Base-by-base conservation (phyloP, 2,113 vertebrate species). In the Cinclus cinclus region DNA sequence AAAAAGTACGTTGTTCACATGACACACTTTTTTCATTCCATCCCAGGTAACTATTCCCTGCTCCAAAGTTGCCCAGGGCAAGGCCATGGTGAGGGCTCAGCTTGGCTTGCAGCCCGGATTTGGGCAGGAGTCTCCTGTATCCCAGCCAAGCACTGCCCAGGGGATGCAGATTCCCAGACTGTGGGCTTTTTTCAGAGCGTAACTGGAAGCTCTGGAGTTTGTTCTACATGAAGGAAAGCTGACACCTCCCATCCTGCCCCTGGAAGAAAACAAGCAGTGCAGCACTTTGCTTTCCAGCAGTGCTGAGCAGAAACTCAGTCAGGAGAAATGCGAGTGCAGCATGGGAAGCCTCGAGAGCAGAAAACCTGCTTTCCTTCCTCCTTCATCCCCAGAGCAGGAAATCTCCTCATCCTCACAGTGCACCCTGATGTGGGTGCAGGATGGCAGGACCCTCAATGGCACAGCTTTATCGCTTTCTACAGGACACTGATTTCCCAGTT, bases 281-380 rank as follows among this genome's bases (percentile, higher is more conserved):
- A 74, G 50, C 73, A 21, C 21, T 68, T 83, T 20, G 39, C 46
- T 52, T 16, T 31, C 35, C 68, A 84, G 68, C 2, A 0, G 44
- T 13, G 31, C 58, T 62, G 33, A 59, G 39, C 67, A 75, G 46
- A 37, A 71, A 11, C 3, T 37, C 49, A 13, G 8, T 2, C 33
- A 44, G 47, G n/a, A 65, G 76, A 52, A 39, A 35, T 0, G 2
- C 0, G 0, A 56, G 70, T 3, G 42, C 27, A 58, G 47, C 76
- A 19, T 0, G 0, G 18, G 55, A 64, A 80, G 8, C 39, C 23
- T 63, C 0, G 6, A 33, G n/a, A 59, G 52, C 47, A 87, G 64
- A 69, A 79, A 77, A 55, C 39, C 46, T 80, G 53, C 73, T 81
- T 65, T 52, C 19, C 31, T 15, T 47, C 27, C 44, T 46, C 50